Conservation (phyloP, 2,113 vertebrate species). For the Oxyruncus cristatus region DNA sequence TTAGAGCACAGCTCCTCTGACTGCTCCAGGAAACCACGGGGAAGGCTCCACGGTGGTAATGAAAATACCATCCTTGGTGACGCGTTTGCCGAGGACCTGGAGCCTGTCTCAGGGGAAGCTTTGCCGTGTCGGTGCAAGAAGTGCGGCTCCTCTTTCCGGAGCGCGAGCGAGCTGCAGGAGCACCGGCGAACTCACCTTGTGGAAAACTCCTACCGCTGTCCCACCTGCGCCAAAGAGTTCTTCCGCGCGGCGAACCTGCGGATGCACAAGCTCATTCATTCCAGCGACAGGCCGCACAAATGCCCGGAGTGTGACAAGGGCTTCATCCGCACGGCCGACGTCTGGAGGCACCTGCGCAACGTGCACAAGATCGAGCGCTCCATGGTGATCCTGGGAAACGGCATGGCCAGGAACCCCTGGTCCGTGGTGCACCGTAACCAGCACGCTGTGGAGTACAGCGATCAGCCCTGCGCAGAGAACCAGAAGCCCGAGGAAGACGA, state of each 20-base stretch:
- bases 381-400: constrained; percentile 12
- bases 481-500: neutral
- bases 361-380: constrained; percentile 53
- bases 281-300: constrained; percentile 28
- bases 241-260: constrained; percentile 18
- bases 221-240: constrained; percentile 43
- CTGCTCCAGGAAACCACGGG: neutral
- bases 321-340: constrained; percentile 47
- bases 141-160: neutral
- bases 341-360: constrained; percentile 44
- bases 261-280: constrained; percentile 60
- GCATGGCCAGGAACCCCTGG: constrained; percentile 39
- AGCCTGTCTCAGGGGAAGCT: neutral
- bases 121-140: neutral
- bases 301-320: constrained; percentile 56
- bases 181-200: neutral
- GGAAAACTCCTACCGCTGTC: neutral
- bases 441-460: fast-evolving
- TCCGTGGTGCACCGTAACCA: neutral
- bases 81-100: neutral
- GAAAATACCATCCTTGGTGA: neutral
- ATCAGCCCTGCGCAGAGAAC: neutral
- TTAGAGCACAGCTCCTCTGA: neutral
- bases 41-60: fast-evolving
- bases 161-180: neutral